Evolutionary conservation across 2,888 invertebrate species (phyloP), one percentile per base, ranked within the genome.

Genomic region (Drosophila neotestacea): DNA sequence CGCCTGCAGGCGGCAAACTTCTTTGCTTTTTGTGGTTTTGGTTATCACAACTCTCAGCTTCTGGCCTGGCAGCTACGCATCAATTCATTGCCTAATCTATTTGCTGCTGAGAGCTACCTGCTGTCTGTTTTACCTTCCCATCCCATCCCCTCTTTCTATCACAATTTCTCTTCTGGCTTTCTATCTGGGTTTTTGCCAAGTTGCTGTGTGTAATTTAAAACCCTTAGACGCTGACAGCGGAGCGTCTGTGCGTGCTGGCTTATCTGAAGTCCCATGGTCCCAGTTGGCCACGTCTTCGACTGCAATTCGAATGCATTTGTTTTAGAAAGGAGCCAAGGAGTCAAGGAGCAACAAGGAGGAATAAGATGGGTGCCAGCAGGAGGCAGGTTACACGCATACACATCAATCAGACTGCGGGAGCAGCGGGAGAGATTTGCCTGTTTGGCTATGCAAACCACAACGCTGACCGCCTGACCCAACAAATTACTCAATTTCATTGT

Each of bases 401-500:
- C 84, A 80, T 88, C 87, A 81, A 81, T 86, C 89, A 86, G 89
- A 13, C 52, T 32, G 16, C 16, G 48, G 47, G 41, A 56, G 77
- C 65, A 48, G 77, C 56, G 54, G 54, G 55, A 63, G 60, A 77
- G 78, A 73, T 47, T 77, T 59, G 73, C 76, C 88, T 88, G 88
- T 74, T 85, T 85, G 84, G 71, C 86, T 85, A 85, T 85, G 88
- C 84, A 85, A 85, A 88, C 88, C 84, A 78, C 88, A 85, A 54
- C 81, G 81, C 84, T 86, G 84, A 88, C 88, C 84, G 84, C 79
- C 84, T 85, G 84, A 85, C 84, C 84, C 84, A 85, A 88, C 88
- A 86, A 85, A 85, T 85, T 85, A 85, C 84, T 85, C 84, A 85
- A 85, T 85, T 88, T 88, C 86, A 83, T 88, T 85, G 84, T 81